Evolutionary conservation across 2,888 invertebrate genomes (phyloP).

Genomic region (Cerastoderma edule): DNA sequence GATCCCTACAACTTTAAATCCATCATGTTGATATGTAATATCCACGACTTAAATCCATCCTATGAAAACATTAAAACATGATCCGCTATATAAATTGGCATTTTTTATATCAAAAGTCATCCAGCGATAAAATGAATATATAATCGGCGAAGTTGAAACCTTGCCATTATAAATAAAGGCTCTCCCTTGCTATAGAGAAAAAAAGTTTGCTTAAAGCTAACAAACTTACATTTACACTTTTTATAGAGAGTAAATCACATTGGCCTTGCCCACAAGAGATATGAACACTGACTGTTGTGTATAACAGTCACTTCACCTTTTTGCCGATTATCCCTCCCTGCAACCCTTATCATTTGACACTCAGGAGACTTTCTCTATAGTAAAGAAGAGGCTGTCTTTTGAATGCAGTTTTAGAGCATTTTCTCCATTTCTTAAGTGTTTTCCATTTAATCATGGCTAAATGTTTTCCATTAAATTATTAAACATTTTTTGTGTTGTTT

Average conservation of each 20-base stretch:
- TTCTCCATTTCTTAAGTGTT: no score
- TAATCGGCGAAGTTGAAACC: constrained; percentile 20
- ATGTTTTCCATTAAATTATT: no score
- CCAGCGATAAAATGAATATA: constrained; percentile 7
- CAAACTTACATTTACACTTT: constrained; percentile 18
- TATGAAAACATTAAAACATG: not conserved
- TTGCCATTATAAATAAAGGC: constrained; percentile 17
- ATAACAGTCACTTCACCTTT: constrained; percentile 22
- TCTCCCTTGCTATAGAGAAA: no score
- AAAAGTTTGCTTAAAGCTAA: constrained; percentile 3
- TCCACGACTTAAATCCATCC: not conserved
- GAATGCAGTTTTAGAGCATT: no score
- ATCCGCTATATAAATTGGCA: not conserved
- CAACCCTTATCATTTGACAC: no score
- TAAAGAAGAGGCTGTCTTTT: no score
- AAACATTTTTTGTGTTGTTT: no score
- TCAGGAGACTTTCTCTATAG: no score
- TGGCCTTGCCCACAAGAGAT: constrained; percentile 7
- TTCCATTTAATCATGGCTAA: no score
- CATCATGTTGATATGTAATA: not conserved
- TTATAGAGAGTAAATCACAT: not conserved
- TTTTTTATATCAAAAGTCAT: not conserved
- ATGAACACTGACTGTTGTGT: constrained; percentile 4
- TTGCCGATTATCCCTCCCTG: constrained; percentile 12
- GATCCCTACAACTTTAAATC: constrained; percentile 10